Evolutionary conservation across 2,797 vertebrate genomes (phyloP).

Genomic region (Gadopsis bispinosus): DNA sequence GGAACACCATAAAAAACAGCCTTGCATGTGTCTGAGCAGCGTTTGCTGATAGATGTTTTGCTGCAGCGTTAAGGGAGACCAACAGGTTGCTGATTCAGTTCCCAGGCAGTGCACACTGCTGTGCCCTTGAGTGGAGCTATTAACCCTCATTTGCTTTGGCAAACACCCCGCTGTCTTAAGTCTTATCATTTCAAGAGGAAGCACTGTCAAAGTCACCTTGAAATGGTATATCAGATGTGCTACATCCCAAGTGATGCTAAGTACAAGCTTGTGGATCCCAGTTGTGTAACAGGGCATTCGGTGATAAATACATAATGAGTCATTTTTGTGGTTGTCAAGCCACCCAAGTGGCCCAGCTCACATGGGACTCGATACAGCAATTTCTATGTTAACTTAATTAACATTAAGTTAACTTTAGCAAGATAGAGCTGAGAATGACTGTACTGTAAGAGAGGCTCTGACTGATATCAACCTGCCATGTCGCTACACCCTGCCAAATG

Average conservation of each 20-base stretch:
- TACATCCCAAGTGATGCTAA: slow-evolving; percentile 32
- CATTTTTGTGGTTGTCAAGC: slow-evolving; percentile 16
- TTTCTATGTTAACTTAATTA: slow-evolving; percentile 17
- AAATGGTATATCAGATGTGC: slow-evolving; percentile 23
- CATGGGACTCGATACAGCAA: slow-evolving; percentile 7
- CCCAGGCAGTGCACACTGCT: slow-evolving; percentile 43
- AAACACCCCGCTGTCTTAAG: slow-evolving; percentile 46
- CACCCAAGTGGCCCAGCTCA: slow-evolving; percentile 8
- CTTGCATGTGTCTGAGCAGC: slow-evolving; percentile 41
- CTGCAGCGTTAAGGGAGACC: slow-evolving; percentile 40
- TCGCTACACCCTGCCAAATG: slow-evolving; percentile 32
- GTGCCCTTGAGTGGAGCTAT: slow-evolving; percentile 55
- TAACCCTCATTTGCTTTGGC: slow-evolving; percentile 65
- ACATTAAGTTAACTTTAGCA: background rate
- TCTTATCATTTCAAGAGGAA: slow-evolving; percentile 43
- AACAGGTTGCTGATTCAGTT: slow-evolving; percentile 67
- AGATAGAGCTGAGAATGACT: slow-evolving; percentile 7
- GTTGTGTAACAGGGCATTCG: slow-evolving; percentile 11
- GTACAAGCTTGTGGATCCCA: slow-evolving; percentile 25
- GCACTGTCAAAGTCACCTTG: slow-evolving; percentile 55
- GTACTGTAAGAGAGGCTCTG: background rate
- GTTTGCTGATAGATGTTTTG: slow-evolving; percentile 57
- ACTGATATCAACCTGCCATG: background rate
- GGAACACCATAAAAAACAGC: slow-evolving; percentile 32
- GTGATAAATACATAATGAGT: slow-evolving; percentile 41